Percentiles rank a stretch among this genome's conserved stretches.
Evolutionary conservation across 1,140 invertebrate species (phyloP).

Genomic region (Drosophila parvula): DNA sequence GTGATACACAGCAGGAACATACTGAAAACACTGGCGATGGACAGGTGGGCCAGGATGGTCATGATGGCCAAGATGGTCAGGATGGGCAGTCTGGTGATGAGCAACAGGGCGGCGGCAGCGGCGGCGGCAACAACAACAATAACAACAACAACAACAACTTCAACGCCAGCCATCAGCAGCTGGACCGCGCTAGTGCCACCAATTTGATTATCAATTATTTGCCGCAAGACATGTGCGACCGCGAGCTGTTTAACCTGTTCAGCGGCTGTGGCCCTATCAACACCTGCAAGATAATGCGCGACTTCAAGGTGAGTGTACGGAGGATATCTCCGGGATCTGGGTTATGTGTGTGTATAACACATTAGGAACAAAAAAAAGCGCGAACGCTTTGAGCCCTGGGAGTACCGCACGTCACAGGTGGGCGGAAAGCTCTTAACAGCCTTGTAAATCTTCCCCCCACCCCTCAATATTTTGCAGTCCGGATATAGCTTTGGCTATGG

Average conservation of each 20-base stretch:
- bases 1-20: constrained; percentile 7
- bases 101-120: not conserved
- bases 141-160: constrained; percentile 10
- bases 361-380: too few relatives aligned
- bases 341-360: too few relatives aligned
- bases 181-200: constrained; percentile 84
- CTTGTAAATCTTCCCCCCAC: not conserved
- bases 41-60: constrained; percentile 5
- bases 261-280: constrained; percentile 93
- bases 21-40: constrained; percentile 4
- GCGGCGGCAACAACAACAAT: not conserved
- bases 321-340: too few relatives aligned
- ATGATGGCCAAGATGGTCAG: constrained; percentile 15
- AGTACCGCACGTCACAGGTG: constrained; percentile 27
- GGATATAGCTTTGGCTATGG: constrained; percentile 97
- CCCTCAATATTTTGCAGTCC: constrained; percentile 86
- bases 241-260: constrained; percentile 95
- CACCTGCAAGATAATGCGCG: constrained; percentile 95
- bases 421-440: too few relatives aligned
- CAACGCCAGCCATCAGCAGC: constrained; percentile 12
- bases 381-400: too few relatives aligned
- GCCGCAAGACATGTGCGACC: constrained; percentile 96
- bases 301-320: constrained; percentile 88
- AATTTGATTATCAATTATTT: constrained; percentile 98
- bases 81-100: constrained; percentile 30